Base-by-base conservation (phyloP, 2,113 vertebrate genomes). In the Corythoichthys intestinalis region DNA sequence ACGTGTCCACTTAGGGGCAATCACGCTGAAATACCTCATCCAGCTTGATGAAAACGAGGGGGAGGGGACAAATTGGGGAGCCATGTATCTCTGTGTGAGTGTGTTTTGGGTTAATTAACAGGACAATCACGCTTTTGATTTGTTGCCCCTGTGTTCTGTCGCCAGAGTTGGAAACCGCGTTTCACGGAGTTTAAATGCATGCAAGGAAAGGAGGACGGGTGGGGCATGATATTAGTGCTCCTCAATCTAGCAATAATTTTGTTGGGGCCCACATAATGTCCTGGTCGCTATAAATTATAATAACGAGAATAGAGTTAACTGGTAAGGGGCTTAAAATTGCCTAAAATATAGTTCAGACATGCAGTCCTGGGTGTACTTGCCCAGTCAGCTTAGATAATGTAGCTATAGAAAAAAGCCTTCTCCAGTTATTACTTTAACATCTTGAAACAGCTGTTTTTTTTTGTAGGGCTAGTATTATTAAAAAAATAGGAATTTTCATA, bases 1-100 rank as follows among this genome's bases (percentile, higher is more conserved):
- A 94, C 93, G 64, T 73, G 91, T 93, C 93, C 94, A 94, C 93
- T 96, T 94, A 93, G 72, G 74, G 90, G 87, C 86, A 87, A 89
- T 88, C 91, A 87, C 84, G 80, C 89, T 89, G 89, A 92, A 94
- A 92, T 91, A 93, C 91, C 70, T 88, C 81, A 83, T 79, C 62
- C 66, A 56, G 80, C 65, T 17, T 65, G 63, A 57, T 71, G 68
- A 74, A 81, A 84, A 80, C 41, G 28, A 76, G 76, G 70, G 67
- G 79, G 70, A 65, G 68, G 75, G 78, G 66, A 57, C 49, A 68
- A 73, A 65, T 44, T 35, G 66, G 66, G 68, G 37, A 15, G 49
- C n/a, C 52, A 41, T 74, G 78, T 63, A 70, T 67, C 59, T 67
- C 62, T 41, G 44, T n/a, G 65, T 54, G 54, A 39, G 72, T 75